A percentile compares a stretch with the other conserved stretches of the same genome.
These are phyloP conservation scores for Percopsis omiscomaycus DNA, from an alignment of 2,797 vertebrate species.

Conservation along the genomic window DNA sequence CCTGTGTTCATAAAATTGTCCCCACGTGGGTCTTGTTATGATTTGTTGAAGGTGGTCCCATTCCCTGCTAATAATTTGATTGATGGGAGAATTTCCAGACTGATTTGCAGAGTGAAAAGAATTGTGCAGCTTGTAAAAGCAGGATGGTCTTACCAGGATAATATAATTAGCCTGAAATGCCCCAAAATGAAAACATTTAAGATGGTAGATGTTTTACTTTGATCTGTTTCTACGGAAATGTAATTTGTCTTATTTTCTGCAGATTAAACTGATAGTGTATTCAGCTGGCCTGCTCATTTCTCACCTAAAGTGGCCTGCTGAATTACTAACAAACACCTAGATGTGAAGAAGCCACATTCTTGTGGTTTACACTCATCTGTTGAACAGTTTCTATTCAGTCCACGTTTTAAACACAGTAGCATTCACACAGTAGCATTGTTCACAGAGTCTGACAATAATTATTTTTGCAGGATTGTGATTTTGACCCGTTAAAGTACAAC, in stretches of 20 bases:
- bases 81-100: too few relatives aligned
- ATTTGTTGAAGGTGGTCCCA: too few relatives aligned
- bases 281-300: slow-evolving; percentile 47
- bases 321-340: slow-evolving; percentile 29
- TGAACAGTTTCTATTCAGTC: neutral
- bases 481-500: slow-evolving; percentile 91
- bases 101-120: too few relatives aligned
- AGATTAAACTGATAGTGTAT: slow-evolving; percentile 25
- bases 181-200: too few relatives aligned
- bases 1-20: too few relatives aligned
- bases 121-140: too few relatives aligned
- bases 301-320: slow-evolving; percentile 24
- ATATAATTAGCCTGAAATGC: too few relatives aligned
- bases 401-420: slow-evolving; percentile 1
- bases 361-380: neutral
- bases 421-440: neutral
- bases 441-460: neutral
- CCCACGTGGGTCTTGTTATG: too few relatives aligned
- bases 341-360: slow-evolving; percentile 17
- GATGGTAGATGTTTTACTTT: too few relatives aligned
- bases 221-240: too few relatives aligned
- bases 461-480: slow-evolving; percentile 88
- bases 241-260: neutral
- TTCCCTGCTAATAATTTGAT: too few relatives aligned
- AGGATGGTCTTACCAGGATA: too few relatives aligned